Evolutionary conservation across 2,888 invertebrate species (phyloP), one percentile per base, ranked within the genome.

Genomic region (Microctonus brassicae): DNA sequence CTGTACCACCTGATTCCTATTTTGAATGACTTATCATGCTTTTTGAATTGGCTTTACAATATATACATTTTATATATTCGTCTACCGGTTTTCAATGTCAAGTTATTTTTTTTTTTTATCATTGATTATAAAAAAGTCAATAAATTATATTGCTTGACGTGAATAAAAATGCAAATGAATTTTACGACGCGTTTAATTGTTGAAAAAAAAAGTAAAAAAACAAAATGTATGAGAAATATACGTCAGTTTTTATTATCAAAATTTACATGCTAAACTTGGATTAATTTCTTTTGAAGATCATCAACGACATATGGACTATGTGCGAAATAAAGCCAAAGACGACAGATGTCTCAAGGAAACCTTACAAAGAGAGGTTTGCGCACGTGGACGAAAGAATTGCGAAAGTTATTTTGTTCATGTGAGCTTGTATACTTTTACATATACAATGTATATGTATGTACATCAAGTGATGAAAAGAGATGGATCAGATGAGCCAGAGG

Each of bases 271-370:
- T 20, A 11, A 24, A 42, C 10, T 22, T 13, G 24, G 47, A 24
- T 24, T 17, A 5, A 10, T 52, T 33, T 53, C 22, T 64, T 34
- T 34, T 10, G 20, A 34, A n/a, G 47, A 10, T 20, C 29, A 36
- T 36, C 33, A n/a, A 57, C 57, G 42, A 9, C 66, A 67, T 57
- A 67, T 67, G 66, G 66, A 66, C 20, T 34, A 22, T 61, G 33
- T 60, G 34, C 26, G 33, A 65, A n/a, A 39, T 75, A 10, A n/a
- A 47, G 17, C 17, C 65, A 74, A 72, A 70, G 76, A 75, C 77
- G 72, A 76, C 83, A 82, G 83, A 83, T 83, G 84, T 78, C 79
- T 64, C 36, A 24, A 78, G 72, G 83, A 84, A 84, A 80, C 80
- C 81, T 73, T 77, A 74, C 76, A 80, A 80, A 76, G 73, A 78